A percentile compares a stretch with the other conserved stretches of the same genome.
Conservation (phyloP, 2,113 vertebrate genomes). For the Forbesichthys agassizii region DNA sequence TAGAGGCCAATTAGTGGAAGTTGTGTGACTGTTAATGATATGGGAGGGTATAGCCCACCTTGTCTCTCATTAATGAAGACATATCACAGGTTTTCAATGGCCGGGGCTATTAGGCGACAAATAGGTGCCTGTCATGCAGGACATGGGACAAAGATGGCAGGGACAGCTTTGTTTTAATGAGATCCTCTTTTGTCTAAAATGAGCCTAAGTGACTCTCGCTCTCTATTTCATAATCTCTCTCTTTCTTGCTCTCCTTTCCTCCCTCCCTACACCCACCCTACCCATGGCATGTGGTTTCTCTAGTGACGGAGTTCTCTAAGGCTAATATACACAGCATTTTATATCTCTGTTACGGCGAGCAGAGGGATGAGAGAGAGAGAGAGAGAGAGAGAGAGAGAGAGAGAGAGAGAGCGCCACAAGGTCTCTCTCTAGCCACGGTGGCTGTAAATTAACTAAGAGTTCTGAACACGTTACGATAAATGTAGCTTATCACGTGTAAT, state of each 20-base stretch:
- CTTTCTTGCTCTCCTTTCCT: constrained; percentile 18
- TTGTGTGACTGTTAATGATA: constrained; percentile 85
- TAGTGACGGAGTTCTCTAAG: constrained; percentile 86
- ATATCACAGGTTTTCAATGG: constrained; percentile 88
- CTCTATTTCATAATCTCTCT: constrained; percentile 7
- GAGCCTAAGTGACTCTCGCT: constrained; percentile 56
- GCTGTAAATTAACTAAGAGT: constrained; percentile 91
- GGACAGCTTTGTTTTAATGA: constrained; percentile 87
- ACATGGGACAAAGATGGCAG: constrained; percentile 79
- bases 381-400: constrained; percentile 50
- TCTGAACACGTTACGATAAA: constrained; percentile 83
- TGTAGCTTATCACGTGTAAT: constrained; percentile 98
- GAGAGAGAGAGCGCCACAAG: constrained; percentile 47
- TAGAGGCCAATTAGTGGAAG: constrained; percentile 88
- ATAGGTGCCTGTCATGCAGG: constrained; percentile 89
- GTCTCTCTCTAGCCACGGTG: constrained; percentile 74
- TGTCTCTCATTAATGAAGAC: constrained; percentile 92
- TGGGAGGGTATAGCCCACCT: constrained; percentile 79
- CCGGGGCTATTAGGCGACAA: constrained; percentile 94
- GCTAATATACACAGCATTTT: constrained; percentile 86
- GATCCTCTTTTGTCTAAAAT: constrained; percentile 64
- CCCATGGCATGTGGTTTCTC: constrained; percentile 83
- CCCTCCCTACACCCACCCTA: constrained; percentile 24
- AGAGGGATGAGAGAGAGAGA: constrained; percentile 21
- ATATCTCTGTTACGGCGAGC: constrained; percentile 83